Base-by-base conservation (phyloP, 2,113 vertebrate genomes). In the Sinocyclocheilus anophthalmus region DNA sequence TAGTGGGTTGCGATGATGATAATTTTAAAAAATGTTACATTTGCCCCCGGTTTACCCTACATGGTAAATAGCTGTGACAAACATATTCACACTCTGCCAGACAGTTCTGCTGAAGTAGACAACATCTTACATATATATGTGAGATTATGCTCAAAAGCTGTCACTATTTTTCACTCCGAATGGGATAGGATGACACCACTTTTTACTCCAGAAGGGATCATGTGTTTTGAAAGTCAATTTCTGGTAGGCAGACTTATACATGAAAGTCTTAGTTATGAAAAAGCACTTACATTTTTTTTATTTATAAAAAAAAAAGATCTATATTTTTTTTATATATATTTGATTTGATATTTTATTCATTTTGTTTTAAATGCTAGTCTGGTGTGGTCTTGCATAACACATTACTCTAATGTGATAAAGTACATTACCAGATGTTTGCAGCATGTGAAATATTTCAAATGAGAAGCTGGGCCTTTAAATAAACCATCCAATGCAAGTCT, bases 101-200 rank as follows among this genome's bases (percentile, higher is more conserved):
- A 77, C 50, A 77, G 8, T 33, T 77, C 76, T 30, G 50, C 48
- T 57, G 76, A 77, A 77, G 76, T 77, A 57, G 26, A 33, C 76
- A 77, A 77, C 50, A 77, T 42, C 6, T 39, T 39, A 67, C 26
- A 33, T 67, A 69, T 69, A 42, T 20, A 55, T 70, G 8, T 72
- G 69, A 22, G 69, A 72, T 72, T 72, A 72, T 72, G 69, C 69
- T 39, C 18, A 22, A 39, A 72, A 72, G 37, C 18, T 11, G 33
- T 72, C 69, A 39, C 69, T 39, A 72, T 72, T 39, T 72, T 72
- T 39, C 33, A 39, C 37, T 72, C 18, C 37, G 9, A 72, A 72
- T 22, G 33, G 33, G 14, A n/a, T n/a, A n/a, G n/a, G 67, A 20
- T 72, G 18, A 72, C 10, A 37, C 33, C 33, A 72, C 9, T 22